Conservation (phyloP, 2,797 vertebrate species). For the Corythornis leucogaster region DNA sequence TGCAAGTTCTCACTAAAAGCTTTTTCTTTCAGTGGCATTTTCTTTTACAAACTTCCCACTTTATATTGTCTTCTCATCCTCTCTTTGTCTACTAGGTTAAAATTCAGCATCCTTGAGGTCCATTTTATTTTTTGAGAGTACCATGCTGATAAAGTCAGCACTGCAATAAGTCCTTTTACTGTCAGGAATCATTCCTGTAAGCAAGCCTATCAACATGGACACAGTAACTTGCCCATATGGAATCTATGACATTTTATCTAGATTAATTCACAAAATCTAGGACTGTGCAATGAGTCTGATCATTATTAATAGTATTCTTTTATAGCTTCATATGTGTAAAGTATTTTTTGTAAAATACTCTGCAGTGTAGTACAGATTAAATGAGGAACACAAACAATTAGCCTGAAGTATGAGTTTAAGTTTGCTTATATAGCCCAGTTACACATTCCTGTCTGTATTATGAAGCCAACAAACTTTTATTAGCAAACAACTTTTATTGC, state of each 20-base stretch:
- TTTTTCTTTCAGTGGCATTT: background rate
- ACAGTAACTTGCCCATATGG: background rate
- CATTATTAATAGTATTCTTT: background rate
- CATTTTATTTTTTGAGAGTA: background rate
- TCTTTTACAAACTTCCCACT: background rate
- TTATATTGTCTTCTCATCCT: background rate
- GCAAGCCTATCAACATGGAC: background rate
- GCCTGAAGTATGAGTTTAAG: background rate
- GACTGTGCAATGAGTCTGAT: background rate
- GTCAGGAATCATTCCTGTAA: background rate
- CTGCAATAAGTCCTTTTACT: background rate
- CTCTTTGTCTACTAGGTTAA: background rate
- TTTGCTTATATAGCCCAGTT: background rate
- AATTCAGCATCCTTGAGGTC: background rate
- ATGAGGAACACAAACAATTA: background rate
- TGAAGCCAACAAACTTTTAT: conserved; percentile 39
- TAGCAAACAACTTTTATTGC: conserved; percentile 18
- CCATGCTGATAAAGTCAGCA: background rate
- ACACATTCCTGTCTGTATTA: conserved; percentile 5
- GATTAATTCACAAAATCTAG: background rate
- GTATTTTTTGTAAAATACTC: background rate
- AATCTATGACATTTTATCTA: background rate
- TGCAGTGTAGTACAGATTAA: background rate
- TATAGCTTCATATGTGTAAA: background rate
- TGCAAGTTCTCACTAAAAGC: background rate